Base-by-base conservation (phyloP, 2,888 invertebrate species). In the Elmis aenea region DNA sequence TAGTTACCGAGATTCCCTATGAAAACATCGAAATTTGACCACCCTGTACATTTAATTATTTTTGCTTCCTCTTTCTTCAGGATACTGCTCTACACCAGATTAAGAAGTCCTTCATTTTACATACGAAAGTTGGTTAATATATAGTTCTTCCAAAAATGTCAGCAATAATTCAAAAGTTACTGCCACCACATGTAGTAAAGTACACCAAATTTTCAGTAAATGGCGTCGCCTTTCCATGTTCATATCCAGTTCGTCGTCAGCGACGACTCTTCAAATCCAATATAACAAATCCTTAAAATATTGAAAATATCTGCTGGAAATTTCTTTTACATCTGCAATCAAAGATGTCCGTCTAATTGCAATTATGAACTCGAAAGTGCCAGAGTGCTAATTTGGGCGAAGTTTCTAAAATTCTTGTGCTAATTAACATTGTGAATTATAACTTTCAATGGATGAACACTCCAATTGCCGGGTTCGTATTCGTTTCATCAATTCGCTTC, bases 351-450 rank as follows among this genome's bases (percentile, higher is more conserved):
- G 23, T 30, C 26, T 33, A 39, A 33, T 37, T 33, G 48, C 41
- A 50, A 50, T 50, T 50, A 50, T 45, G 46, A 48, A 42, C 46
- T 45, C 39, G 46, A 44, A 49, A 46, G 46, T 48, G 48, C 49
- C 51, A 51, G 46, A 49, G 49, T 42, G 42, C 47, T 49, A 49
- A 51, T 49, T 49, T 45, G 38, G 37, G 42, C 37, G 36, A 45
- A 49, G 40, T 52, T 49, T 44, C 38, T 38, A 45, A 44, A 49
- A 48, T 52, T 48, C 45, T 40, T 46, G 46, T 48, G 47, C 49
- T 49, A 52, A 51, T 52, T 52, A 51, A 48, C 46, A 44, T 42
- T 48, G 50, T 53, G 48, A 51, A 50, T 53, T 53, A 50, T 50
- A 50, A 50, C 46, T 46, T 46, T 37, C 42, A 46, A 45, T 46